Percentiles rank a stretch among this genome's conserved stretches.
Conservation (phyloP, 2,113 vertebrate species). For the Calyptommatus sinebrachiatus region DNA sequence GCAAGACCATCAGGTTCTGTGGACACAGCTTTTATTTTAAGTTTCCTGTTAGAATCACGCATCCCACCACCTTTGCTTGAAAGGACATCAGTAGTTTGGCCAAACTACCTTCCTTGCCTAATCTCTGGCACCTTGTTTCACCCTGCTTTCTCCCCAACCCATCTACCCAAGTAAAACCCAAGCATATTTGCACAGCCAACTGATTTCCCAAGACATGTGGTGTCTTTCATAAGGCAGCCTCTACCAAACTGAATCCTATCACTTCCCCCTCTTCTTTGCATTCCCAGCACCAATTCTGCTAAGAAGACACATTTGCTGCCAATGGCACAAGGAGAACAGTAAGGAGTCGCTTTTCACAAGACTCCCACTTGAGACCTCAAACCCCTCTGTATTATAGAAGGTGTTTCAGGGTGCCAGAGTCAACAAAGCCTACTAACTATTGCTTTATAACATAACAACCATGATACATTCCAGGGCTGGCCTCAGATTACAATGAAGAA, state of each 20-base stretch:
- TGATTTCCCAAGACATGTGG: neutral
- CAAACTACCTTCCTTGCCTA: neutral
- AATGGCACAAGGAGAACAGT: neutral
- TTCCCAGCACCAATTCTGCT: neutral
- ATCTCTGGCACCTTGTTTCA: neutral
- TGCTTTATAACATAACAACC: neutral
- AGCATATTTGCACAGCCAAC: neutral
- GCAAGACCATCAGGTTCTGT: neutral
- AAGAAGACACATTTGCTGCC: neutral
- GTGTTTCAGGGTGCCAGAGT: neutral
- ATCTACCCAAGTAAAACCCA: neutral
- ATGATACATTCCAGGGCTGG: too few species aligned
- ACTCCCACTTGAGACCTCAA: neutral
- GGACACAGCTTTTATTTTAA: conserved; percentile 6
- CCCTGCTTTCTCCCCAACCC: neutral
- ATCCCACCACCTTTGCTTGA: neutral
- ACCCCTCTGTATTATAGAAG: neutral
- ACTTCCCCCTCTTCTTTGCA: too few species aligned
- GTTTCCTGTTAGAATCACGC: neutral
- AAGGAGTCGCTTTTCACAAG: too few species aligned
- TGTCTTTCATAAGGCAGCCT: neutral
- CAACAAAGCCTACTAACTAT: neutral
- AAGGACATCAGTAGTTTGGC: neutral
- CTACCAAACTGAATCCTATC: too few species aligned
- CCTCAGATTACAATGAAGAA: neutral